Evolutionary conservation across 2,888 invertebrate species (phyloP).

Genomic region (Lampropteryx suffumata): DNA sequence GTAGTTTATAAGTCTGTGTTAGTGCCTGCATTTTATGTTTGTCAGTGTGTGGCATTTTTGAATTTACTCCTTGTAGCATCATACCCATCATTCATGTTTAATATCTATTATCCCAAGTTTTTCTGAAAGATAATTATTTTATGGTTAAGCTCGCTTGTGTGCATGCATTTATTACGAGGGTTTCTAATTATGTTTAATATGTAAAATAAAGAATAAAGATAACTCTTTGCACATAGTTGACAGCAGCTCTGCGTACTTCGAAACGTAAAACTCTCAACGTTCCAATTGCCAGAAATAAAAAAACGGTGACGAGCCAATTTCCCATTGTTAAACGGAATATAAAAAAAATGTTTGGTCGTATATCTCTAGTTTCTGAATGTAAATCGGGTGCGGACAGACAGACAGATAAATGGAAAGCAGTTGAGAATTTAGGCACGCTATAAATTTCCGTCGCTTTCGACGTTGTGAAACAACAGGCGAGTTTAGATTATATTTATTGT

Average conservation of each 20-base stretch:
- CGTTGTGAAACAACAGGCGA: conserved; percentile 20
- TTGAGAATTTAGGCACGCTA: conserved; percentile 23
- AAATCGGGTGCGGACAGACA: conserved; percentile 31
- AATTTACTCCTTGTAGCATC: too few relatives aligned
- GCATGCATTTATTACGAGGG: too few relatives aligned
- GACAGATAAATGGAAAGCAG: conserved; percentile 35
- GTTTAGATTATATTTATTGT: conserved; percentile 31
- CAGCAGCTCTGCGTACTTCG: conserved; percentile 1
- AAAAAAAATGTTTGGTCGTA: conserved; percentile 27
- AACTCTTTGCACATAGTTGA: background rate
- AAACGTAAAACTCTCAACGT: conserved; percentile 21
- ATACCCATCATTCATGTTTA: too few relatives aligned
- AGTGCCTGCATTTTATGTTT: too few relatives aligned
- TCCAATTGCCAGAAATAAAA: conserved; percentile 27
- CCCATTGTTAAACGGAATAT: conserved; percentile 30
- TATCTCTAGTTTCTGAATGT: conserved; percentile 30
- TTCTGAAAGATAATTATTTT: too few relatives aligned
- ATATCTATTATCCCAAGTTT: too few relatives aligned
- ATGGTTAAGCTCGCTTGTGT: too few relatives aligned
- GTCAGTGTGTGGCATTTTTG: too few relatives aligned
- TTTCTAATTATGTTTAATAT: too few relatives aligned
- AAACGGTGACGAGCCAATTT: conserved; percentile 28
- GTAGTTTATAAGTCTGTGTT: too few relatives aligned
- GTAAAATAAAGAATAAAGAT: too few relatives aligned
- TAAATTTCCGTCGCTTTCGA: conserved; percentile 23